These are phyloP conservation scores for Leuctra nigra DNA, from an alignment of 2,888 invertebrate genomes.

Conservation along the genomic window DNA sequence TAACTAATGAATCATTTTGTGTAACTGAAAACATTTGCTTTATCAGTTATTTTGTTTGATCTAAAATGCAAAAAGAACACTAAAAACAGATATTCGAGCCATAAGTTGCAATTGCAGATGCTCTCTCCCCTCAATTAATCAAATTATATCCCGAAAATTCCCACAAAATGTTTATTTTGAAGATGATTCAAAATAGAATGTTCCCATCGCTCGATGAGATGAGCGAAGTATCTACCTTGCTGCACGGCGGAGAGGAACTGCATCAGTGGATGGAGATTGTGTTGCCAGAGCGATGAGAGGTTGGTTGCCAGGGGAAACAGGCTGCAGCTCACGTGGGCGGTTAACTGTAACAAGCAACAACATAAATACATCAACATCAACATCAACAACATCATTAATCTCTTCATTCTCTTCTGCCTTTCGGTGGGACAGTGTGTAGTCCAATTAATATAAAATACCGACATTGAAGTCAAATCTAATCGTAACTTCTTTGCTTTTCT, in stretches of 20 bases:
- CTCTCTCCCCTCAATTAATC: no score
- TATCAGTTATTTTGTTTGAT: no score
- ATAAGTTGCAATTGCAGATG: no score
- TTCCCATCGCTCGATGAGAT: no score
- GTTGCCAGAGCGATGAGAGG: slow-evolving; percentile 66
- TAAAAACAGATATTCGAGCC: no score
- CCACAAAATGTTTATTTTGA: no score
- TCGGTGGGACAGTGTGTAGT: background rate
- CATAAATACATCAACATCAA: background rate
- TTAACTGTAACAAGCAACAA: slow-evolving; percentile 46
- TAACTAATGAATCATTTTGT: no score
- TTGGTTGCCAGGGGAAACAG: slow-evolving; percentile 64
- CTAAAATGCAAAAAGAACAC: no score
- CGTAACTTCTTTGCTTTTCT: no score
- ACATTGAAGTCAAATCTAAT: background rate
- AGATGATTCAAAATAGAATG: no score
- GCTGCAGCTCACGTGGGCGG: slow-evolving; percentile 73
- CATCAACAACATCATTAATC: background rate
- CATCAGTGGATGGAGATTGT: slow-evolving; percentile 57
- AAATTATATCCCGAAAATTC: no score
- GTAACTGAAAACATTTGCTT: no score
- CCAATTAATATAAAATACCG: background rate
- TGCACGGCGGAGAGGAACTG: slow-evolving; percentile 54
- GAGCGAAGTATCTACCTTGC: slow-evolving; percentile 53
- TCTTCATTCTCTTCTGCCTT: background rate